These are phyloP conservation scores for Macrotis lagotis DNA, from an alignment of 2,113 vertebrate species.

Conservation along the genomic window DNA sequence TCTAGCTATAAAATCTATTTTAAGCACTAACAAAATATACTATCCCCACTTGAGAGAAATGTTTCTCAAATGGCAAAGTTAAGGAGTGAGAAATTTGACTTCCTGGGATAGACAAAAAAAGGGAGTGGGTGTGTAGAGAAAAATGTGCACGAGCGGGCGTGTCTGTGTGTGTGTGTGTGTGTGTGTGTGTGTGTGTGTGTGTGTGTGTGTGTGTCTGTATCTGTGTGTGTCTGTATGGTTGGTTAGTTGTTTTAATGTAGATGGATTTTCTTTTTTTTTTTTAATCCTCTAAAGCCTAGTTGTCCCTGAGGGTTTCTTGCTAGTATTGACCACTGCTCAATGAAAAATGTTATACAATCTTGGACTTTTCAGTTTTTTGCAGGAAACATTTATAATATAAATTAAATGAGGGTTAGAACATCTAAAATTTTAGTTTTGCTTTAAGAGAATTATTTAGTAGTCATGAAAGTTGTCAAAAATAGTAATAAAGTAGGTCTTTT, in stretches of 20 bases:
- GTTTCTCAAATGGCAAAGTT: background rate
- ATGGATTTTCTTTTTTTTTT: background rate
- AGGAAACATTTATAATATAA: slow-evolving; percentile 14
- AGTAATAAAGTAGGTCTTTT: slow-evolving; percentile 12
- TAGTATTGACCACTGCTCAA: background rate
- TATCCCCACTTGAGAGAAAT: background rate
- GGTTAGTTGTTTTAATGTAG: no score
- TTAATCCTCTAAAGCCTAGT: background rate
- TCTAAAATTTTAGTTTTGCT: slow-evolving; percentile 32
- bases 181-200: no score
- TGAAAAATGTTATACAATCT: background rate
- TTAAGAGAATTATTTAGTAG: slow-evolving; percentile 18
- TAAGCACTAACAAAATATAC: background rate
- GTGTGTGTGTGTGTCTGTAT: no score
- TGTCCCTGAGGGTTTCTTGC: background rate
- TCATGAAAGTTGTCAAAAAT: slow-evolving; percentile 40
- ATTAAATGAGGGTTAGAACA: slow-evolving; percentile 3
- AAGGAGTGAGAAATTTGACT: background rate
- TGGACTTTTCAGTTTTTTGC: background rate
- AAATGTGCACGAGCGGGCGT: no score
- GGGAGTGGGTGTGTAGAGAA: no score
- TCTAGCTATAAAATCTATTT: no score
- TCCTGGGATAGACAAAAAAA: no score
- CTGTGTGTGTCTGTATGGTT: no score
- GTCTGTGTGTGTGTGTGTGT: no score